Evolutionary conservation across 1,140 invertebrate genomes (phyloP), one percentile per base, ranked within the genome.

Genomic region (Anoplophora glabripennis): DNA sequence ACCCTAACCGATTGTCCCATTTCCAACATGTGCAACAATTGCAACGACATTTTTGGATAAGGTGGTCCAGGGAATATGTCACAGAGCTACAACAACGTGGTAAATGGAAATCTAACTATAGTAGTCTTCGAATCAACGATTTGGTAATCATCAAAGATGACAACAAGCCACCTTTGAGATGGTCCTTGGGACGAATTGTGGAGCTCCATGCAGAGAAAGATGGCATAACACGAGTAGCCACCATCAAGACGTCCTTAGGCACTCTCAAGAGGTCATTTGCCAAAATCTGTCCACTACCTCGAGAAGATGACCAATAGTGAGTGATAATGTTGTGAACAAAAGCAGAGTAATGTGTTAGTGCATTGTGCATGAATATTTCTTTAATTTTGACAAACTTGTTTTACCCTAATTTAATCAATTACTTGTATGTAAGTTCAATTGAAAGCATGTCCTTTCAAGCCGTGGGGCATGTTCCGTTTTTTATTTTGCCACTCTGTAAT

Each of bases 41-140:
- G 1, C 7, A 54, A 4, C 59, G 66, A 36, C 61, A 70, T 41
- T 72, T 70, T 56, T 74, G 66, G 70, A 44, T n/a, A 21, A n/a
- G 65, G 41, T 73, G 65, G 68, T 46, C 38, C 7, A 59, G 40
- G 28, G 66, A 73, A 42, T 72, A 70, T 37, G 11, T 73, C 0
- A 40, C 53, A 2, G 55, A 70, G 40, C n/a, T 67, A 11, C 64
- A 64, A 28, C 11, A 11, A 11, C 37, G 38, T 41, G 0, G n/a
- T 41, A 41, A 41, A 4, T n/a, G 42, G 21, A 10, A 15, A 8
- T 5, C 9, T 15, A 15, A 0, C 5, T 21, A n/a, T 10, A 9
- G 15, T 15, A 12, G 17, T 11, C 42, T 45, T 15, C 5, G 21
- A 45, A 45, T 45, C 9, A 21, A 21, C 4, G 48, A 11, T 37